Percentiles rank a stretch among this genome's conserved stretches.
Conservation (phyloP, 2,797 vertebrate genomes). For the Notoglanidium macrostoma region DNA sequence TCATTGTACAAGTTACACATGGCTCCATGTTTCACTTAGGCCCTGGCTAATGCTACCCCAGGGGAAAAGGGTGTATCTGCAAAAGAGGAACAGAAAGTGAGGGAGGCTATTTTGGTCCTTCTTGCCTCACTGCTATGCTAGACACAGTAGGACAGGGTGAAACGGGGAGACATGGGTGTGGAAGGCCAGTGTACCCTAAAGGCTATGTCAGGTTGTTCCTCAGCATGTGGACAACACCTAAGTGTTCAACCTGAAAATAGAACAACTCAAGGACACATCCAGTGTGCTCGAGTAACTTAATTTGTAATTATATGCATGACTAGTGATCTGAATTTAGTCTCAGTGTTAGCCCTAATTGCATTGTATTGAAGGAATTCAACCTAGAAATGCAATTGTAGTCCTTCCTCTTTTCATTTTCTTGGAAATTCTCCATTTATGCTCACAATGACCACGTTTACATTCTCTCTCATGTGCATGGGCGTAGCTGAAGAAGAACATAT, state of each 20-base stretch:
- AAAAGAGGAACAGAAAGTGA: slow-evolving; percentile 79
- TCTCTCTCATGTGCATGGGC: background rate
- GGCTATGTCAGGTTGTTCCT: background rate
- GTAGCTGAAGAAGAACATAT: background rate
- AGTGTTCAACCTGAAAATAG: background rate
- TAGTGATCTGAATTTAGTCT: background rate
- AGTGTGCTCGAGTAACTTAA: background rate
- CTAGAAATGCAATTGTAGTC: background rate
- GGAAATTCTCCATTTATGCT: background rate
- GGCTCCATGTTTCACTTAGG: slow-evolving; percentile 33
- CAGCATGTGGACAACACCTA: slow-evolving; percentile 9
- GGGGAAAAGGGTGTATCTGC: slow-evolving; percentile 74
- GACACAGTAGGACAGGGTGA: slow-evolving; percentile 43
- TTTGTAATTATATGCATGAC: background rate
- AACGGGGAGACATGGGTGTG: slow-evolving; percentile 37
- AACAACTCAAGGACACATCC: background rate
- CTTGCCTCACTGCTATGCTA: slow-evolving; percentile 60
- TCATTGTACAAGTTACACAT: slow-evolving; percentile 45
- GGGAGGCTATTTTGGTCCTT: slow-evolving; percentile 71
- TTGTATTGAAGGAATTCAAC: background rate
- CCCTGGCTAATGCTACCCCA: slow-evolving; percentile 26
- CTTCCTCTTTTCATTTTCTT: slow-evolving; percentile 12
- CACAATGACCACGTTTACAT: background rate
- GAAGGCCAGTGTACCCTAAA: slow-evolving; percentile 35
- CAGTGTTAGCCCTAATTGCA: background rate